Conservation (phyloP, 1,140 invertebrate genomes). For the Samia ricini region DNA sequence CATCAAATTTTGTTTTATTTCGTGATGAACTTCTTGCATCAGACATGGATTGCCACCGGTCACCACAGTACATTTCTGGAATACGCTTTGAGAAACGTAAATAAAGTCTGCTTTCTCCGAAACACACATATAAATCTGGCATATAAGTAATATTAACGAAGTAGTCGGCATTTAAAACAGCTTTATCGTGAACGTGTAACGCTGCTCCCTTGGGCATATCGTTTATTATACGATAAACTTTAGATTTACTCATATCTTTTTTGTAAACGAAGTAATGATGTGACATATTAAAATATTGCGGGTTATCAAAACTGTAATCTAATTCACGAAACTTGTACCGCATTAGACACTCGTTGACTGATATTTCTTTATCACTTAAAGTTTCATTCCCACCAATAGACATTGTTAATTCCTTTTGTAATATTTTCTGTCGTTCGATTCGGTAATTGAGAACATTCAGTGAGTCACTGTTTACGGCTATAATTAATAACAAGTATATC, state of each 20-base stretch:
- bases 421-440: background rate
- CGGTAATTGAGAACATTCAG: background rate
- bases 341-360: conserved; percentile 83
- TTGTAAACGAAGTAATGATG: conserved; percentile 83
- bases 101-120: conserved; percentile 42
- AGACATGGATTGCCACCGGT: conserved; percentile 79
- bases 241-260: conserved; percentile 80
- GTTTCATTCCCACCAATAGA: conserved; percentile 73
- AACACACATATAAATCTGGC: conserved; percentile 83
- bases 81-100: conserved; percentile 53
- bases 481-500: background rate
- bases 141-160: conserved; percentile 85
- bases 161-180: conserved; percentile 82
- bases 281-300: conserved; percentile 80
- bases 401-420: background rate
- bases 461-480: background rate
- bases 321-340: conserved; percentile 81
- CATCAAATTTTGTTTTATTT: conserved; percentile 77
- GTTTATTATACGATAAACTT: conserved; percentile 83
- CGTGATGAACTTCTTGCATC: conserved; percentile 70
- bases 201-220: conserved; percentile 85
- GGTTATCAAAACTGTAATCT: conserved; percentile 77
- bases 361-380: conserved; percentile 78
- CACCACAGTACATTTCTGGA: conserved; percentile 53
- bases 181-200: conserved; percentile 85